A percentile compares a stretch with the other conserved stretches of the same genome.
These are phyloP conservation scores for Urocitellus parryii DNA, from an alignment of 2,113 vertebrate genomes.

Conservation along the genomic window DNA sequence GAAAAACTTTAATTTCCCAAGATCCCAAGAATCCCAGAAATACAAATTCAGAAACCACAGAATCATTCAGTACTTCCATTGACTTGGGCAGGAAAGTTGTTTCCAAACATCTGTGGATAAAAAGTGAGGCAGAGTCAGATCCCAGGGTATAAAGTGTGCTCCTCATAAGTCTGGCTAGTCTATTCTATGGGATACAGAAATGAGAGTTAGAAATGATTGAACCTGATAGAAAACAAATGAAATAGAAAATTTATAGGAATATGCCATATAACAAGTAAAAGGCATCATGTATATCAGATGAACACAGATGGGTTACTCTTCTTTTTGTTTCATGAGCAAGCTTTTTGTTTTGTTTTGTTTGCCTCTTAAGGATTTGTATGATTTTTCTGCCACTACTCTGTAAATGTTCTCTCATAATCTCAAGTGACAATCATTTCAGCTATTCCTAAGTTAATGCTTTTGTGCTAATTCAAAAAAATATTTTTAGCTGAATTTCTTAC, in stretches of 20 bases:
- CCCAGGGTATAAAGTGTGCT: not conserved
- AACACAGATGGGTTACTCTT: not conserved
- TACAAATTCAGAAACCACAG: too few relatives aligned
- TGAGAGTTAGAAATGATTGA: not conserved
- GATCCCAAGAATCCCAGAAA: not conserved
- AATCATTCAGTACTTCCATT: too few relatives aligned
- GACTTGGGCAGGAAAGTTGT: too few relatives aligned
- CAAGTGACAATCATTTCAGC: not conserved
- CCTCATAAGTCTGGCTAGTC: not conserved
- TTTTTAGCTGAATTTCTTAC: not conserved
- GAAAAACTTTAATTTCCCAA: not conserved
- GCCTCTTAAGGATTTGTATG: not conserved
- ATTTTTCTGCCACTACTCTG: not conserved
- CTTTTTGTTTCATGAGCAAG: not conserved
- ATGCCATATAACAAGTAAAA: not conserved
- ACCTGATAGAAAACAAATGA: not conserved
- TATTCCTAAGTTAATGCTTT: not conserved
- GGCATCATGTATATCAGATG: not conserved
- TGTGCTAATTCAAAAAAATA: not conserved
- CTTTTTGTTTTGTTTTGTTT: not conserved
- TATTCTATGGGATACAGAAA: not conserved
- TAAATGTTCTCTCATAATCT: not conserved
- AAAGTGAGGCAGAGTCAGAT: not conserved
- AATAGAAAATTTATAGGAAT: not conserved
- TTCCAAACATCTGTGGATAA: not conserved